Conservation (phyloP, 53 echinoderm and acorn worm genomes). For the Zoroaster sp. region DNA sequence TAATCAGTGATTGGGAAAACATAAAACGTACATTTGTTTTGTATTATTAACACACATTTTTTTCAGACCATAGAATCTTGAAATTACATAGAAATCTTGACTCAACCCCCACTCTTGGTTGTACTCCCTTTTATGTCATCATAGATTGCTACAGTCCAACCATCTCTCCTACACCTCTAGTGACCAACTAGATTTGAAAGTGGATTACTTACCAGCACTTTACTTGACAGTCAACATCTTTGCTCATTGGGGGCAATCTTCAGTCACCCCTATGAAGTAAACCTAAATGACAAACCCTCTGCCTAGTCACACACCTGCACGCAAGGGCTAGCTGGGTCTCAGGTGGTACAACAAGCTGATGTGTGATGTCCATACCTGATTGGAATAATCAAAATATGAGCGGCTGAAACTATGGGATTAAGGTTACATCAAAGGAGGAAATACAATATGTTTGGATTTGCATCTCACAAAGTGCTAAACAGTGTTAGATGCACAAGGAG, state of each 20-base stretch:
- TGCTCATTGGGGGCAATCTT: background rate
- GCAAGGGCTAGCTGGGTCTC: background rate
- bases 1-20: too few relatives aligned
- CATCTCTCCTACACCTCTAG: too few relatives aligned
- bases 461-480: background rate
- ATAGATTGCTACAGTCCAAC: too few relatives aligned
- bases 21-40: too few relatives aligned
- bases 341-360: background rate
- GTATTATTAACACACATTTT: too few relatives aligned
- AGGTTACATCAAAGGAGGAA: background rate
- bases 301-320: background rate
- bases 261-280: background rate
- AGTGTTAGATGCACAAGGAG: background rate
- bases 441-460: background rate
- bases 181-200: too few relatives aligned
- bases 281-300: background rate
- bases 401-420: background rate
- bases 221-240: background rate
- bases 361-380: conserved; percentile 29
- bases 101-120: too few relatives aligned
- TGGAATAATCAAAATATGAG: conserved; percentile 18
- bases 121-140: too few relatives aligned
- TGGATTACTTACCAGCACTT: too few relatives aligned
- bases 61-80: too few relatives aligned
- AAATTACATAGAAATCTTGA: too few relatives aligned